Percentiles rank a stretch among this genome's conserved stretches.
Evolutionary conservation across 2,888 invertebrate species (phyloP).

Genomic region (Ormyrus nitidulus): DNA sequence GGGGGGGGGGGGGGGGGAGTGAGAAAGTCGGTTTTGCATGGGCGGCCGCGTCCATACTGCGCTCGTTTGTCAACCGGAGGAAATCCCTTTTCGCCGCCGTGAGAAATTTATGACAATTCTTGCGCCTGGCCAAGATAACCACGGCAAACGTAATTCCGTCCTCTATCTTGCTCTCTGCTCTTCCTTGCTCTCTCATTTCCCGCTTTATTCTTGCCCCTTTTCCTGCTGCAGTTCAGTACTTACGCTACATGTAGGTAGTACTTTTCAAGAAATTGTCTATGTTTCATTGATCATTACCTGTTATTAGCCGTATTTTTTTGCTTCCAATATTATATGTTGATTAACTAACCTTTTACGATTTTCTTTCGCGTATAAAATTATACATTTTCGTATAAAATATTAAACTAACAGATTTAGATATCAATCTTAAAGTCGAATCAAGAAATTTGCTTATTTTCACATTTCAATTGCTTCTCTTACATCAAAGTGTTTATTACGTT

Average conservation of each 20-base stretch:
- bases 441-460: too few species aligned
- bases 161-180: constrained; percentile 20
- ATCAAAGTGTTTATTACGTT: too few species aligned
- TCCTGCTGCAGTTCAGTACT: neutral
- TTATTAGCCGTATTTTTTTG: too few species aligned
- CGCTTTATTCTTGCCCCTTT: neutral
- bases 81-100: constrained; percentile 63
- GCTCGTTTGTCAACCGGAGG: constrained; percentile 56
- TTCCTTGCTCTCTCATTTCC: neutral
- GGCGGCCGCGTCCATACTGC: constrained; percentile 51
- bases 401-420: too few species aligned
- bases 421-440: too few species aligned
- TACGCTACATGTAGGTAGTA: neutral
- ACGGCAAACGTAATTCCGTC: constrained; percentile 30
- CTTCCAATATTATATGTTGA: too few species aligned
- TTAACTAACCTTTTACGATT: too few species aligned
- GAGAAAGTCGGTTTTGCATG: constrained; percentile 29
- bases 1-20: neutral
- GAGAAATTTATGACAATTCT: constrained; percentile 66
- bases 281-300: too few species aligned
- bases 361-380: too few species aligned
- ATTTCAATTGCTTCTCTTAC: too few species aligned
- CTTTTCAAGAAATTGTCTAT: neutral
- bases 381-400: too few species aligned
- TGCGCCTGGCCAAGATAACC: constrained; percentile 55